Conservation (phyloP, 2,113 vertebrate species). For the Gallinago media region DNA sequence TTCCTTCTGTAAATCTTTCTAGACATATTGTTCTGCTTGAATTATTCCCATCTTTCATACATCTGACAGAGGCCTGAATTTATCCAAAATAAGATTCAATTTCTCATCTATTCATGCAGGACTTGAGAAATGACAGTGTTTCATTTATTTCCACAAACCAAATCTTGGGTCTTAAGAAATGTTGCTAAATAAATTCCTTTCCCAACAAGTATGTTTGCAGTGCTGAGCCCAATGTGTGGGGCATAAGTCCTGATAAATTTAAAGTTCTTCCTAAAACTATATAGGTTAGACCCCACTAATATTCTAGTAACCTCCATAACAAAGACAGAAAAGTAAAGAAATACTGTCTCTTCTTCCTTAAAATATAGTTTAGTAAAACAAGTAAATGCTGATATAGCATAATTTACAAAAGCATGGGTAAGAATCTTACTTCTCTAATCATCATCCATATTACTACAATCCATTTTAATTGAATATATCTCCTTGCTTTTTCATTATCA, state of each 20-base stretch:
- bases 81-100: conserved; percentile 3
- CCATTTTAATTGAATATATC: neutral
- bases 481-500: neutral
- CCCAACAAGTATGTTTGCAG: neutral
- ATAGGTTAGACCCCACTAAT: neutral
- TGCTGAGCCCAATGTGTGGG: neutral
- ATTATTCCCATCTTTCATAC: neutral
- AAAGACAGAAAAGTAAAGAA: neutral
- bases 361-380: neutral
- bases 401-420: neutral
- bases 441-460: neutral
- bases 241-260: neutral
- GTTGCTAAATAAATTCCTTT: neutral
- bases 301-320: neutral
- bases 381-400: neutral
- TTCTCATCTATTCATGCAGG: neutral
- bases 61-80: neutral
- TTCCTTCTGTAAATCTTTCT: neutral
- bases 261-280: neutral
- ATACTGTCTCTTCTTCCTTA: neutral
- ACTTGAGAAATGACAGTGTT: neutral
- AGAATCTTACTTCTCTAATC: neutral
- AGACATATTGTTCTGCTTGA: neutral
- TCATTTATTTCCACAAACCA: neutral
- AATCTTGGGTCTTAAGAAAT: neutral